Evolutionary conservation across 2,797 vertebrate genomes (phyloP).

Genomic region (Vespertilio murinus): DNA sequence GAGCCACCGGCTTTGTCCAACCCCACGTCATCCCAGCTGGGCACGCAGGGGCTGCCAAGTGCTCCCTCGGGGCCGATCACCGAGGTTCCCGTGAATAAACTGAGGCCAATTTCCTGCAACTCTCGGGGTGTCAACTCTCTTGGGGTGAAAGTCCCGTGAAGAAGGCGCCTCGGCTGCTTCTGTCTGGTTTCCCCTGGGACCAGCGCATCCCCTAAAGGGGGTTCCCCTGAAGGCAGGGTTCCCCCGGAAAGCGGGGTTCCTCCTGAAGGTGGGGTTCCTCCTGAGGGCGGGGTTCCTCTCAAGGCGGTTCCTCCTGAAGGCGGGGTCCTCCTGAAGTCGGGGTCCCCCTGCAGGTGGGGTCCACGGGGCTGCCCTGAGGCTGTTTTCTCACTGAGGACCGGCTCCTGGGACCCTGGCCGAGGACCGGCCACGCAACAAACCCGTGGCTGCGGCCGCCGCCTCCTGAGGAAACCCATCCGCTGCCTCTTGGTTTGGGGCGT

Average conservation of each 20-base stretch:
- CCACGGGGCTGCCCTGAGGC: no score
- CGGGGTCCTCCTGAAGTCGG: no score
- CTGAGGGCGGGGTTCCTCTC: no score
- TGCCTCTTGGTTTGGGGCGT: neutral
- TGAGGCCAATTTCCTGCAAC: neutral
- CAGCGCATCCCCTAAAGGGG: no score
- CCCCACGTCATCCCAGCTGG: neutral
- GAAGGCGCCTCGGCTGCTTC: rapidly evolving
- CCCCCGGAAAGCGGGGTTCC: no score
- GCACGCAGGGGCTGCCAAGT: neutral
- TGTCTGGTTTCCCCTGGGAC: neutral
- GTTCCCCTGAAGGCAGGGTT: no score
- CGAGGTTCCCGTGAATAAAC: neutral
- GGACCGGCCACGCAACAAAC: rapidly evolving
- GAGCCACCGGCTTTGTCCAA: no score
- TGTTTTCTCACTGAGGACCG: rapidly evolving
- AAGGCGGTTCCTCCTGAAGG: no score
- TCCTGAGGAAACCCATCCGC: no score
- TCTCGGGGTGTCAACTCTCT: neutral
- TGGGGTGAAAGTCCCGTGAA: neutral
- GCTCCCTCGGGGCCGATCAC: neutral
- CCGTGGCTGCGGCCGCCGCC: rapidly evolving
- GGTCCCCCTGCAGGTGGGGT: no score
- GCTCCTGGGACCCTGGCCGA: rapidly evolving
- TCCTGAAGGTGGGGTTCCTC: no score